Percentiles rank a stretch among this genome's conserved stretches.
Evolutionary conservation across 2,113 vertebrate species (phyloP).

Genomic region (Chitala chitala): DNA sequence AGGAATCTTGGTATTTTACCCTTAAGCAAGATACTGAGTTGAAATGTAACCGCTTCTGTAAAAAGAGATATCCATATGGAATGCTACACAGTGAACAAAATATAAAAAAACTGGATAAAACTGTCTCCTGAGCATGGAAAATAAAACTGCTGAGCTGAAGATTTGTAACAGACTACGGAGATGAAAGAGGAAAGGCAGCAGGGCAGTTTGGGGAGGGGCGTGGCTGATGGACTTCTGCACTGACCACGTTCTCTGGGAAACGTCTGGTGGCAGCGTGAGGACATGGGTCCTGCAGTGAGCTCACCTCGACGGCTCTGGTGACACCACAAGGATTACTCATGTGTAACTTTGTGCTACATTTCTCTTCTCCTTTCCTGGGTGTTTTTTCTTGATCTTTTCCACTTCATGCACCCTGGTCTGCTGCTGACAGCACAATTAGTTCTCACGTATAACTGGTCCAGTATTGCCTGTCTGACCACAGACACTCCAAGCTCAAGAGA

Average conservation of each 20-base stretch:
- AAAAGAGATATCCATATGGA: no score
- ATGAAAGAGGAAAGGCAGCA: no score
- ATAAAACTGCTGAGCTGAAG: not conserved
- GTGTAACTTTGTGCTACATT: not conserved
- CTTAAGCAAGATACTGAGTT: not conserved
- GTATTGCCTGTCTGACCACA: no score
- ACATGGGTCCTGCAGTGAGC: not conserved
- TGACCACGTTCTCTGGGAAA: no score
- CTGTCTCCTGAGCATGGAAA: not conserved
- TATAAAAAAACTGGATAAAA: not conserved
- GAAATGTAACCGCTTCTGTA: not conserved
- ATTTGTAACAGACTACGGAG: not conserved
- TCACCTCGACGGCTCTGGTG: not conserved
- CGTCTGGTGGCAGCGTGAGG: not conserved
- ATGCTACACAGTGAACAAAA: not conserved
- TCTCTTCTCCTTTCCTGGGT: not conserved
- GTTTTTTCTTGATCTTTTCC: constrained; percentile 7
- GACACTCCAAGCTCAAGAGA: no score
- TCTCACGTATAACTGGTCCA: not conserved
- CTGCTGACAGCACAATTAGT: not conserved
- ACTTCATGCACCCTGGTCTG: not conserved
- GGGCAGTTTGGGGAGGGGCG: no score
- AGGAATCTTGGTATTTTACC: not conserved
- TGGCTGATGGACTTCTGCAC: no score
- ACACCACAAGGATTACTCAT: not conserved